phyloP scores from a whole-genome alignment of 2,113 vertebrate species.

The Papio anubis region DNA sequence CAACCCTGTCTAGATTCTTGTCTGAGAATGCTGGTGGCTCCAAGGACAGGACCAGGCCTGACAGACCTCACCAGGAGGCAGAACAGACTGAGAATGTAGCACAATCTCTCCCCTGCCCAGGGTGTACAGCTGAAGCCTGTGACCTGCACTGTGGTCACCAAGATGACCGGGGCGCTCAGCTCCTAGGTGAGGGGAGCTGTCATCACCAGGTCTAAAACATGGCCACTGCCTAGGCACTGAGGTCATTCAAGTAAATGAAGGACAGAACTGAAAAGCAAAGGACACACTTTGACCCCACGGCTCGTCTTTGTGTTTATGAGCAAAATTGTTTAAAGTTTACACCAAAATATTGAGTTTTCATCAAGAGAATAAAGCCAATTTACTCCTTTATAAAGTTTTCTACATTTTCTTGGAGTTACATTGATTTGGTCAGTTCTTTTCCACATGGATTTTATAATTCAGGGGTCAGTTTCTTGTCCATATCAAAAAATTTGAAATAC shows the following conservation, averaged over 20 bases:
- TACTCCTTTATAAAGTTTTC: constrained; percentile 32
- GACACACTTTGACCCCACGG: constrained; percentile 29
- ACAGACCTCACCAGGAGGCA: neutral
- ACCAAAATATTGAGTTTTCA: constrained; percentile 14
- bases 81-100: neutral
- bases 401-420: constrained; percentile 3
- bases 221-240: neutral
- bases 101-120: neutral
- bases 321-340: neutral
- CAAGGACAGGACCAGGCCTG: neutral
- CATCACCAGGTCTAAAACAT: neutral
- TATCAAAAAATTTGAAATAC: neutral
- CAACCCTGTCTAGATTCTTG: neutral
- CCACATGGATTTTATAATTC: constrained; percentile 28
- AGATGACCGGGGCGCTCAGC: neutral
- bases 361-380: constrained; percentile 26
- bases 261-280: neutral
- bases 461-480: neutral
- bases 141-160: neutral
- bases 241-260: neutral
- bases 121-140: neutral
- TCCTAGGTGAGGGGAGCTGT: neutral
- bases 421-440: neutral
- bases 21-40: neutral
- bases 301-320: constrained; percentile 23